These are phyloP conservation scores for Agelas oroides DNA, from an alignment of 37 sponge, comb jelly and placozoan species.

Conservation along the genomic window DNA sequence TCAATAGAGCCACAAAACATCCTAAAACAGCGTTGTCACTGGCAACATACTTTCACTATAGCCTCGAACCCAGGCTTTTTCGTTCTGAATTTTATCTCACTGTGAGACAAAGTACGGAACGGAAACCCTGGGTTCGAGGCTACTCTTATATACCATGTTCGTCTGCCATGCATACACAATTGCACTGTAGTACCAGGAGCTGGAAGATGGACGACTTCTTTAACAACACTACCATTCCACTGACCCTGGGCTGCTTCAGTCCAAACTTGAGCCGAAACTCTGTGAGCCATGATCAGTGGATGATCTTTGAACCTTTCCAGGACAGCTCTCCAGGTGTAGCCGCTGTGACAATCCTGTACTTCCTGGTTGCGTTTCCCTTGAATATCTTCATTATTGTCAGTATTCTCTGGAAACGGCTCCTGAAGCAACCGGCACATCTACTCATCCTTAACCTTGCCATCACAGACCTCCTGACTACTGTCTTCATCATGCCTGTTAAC, in stretches of 20 bases:
- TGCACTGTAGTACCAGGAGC: too few relatives aligned
- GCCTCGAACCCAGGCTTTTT: too few relatives aligned
- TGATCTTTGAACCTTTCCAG: not conserved
- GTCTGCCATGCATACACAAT: too few relatives aligned
- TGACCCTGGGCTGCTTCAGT: not conserved
- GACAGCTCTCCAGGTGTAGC: conserved; percentile 14
- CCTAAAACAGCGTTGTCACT: too few relatives aligned
- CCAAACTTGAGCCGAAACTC: not conserved
- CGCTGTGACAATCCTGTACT: conserved; percentile 21
- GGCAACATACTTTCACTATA: too few relatives aligned
- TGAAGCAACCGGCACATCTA: conserved; percentile 50
- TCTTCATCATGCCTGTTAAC: conserved; percentile 12
- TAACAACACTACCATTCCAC: too few relatives aligned
- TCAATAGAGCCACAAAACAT: too few relatives aligned
- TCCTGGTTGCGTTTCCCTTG: conserved; percentile 52
- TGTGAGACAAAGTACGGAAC: too few relatives aligned
- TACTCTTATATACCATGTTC: too few relatives aligned
- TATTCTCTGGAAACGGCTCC: conserved; percentile 12
- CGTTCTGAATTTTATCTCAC: too few relatives aligned
- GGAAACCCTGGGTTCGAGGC: too few relatives aligned
- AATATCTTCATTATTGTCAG: conserved; percentile 52
- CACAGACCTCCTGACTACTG: conserved; percentile 20
- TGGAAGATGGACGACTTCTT: too few relatives aligned
- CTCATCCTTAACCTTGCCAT: conserved; percentile 44
- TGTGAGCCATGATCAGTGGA: not conserved